Evolutionary conservation across 1,140 invertebrate genomes (phyloP), one percentile per base, ranked within the genome.

Genomic region (Drosophila novamexicana): DNA sequence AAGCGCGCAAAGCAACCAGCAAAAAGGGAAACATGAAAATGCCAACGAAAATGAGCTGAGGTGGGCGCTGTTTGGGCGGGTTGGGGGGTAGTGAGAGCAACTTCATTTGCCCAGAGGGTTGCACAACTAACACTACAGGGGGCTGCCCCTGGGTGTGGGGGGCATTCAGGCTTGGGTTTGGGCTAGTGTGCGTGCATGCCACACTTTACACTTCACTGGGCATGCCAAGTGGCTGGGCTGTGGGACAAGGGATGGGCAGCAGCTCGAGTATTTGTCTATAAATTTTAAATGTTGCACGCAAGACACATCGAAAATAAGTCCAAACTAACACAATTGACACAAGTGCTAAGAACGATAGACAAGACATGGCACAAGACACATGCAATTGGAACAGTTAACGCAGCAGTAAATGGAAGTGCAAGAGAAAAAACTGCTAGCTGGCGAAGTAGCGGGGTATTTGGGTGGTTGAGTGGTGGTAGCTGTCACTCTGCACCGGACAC

Each of bases 271-370:
- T 75, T 75, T 75, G 72, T 78, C 57, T 75, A 78, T 75, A 62
- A 71, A 78, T 78, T 75, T 78, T 78, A 71, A 78, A 78, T 78
- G 76, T 66, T 71, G 57, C 72, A 78, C 67, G 73, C 72, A 71
- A 78, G 67, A 75, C 61, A 66, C 67, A 78, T 75, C 66, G 59
- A 75, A 77, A 74, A 63, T 45, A 68, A 74, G 62, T 73, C 42
- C 71, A 77, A 75, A 61, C 57, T 59, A 59, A 40, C 57, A 58
- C 44, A 22, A 75, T 61, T 47, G 52, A 71, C 61, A 61, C 57
- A 40, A 37, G 58, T 14, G 8, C 32, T 36, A 22, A 37, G 29
- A 29, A 42, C n/a, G 32, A 29, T 16, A 47, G 22, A 29, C 22
- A 4, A 29, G 22, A 29, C 34, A 8, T 40, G 4, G 22, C 4